Evolutionary conservation across 2,888 invertebrate genomes (phyloP).

Genomic region (Pycnomerus fuliginosus): DNA sequence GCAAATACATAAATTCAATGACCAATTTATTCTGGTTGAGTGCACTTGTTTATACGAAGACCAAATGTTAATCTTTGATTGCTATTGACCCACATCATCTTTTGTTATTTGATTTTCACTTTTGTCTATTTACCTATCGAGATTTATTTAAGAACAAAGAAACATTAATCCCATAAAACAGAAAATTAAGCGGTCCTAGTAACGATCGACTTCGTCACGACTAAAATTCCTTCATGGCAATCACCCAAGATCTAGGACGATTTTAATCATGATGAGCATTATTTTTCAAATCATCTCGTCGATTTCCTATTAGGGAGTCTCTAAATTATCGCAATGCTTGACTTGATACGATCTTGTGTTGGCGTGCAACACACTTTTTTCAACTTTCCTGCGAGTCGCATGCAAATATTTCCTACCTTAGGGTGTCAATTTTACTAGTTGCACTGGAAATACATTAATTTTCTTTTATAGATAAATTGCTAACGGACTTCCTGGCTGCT

Average conservation of each 20-base stretch:
- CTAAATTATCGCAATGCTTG: conserved; percentile 2
- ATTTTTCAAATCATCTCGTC: no score
- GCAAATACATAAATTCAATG: conserved; percentile 10
- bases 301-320: no score
- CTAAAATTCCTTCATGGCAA: conserved; percentile 10
- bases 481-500: conserved; percentile 6
- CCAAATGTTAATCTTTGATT: conserved; percentile 12
- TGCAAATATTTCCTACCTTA: conserved; percentile 10
- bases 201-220: conserved; percentile 18
- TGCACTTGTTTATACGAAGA: conserved; percentile 10
- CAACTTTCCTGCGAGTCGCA: conserved; percentile 8
- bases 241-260: conserved; percentile 11
- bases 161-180: conserved; percentile 3
- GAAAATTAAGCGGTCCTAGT: conserved; percentile 11
- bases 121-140: conserved; percentile 6
- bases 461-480: conserved; percentile 5
- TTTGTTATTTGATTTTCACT: conserved; percentile 9
- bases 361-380: conserved; percentile 6
- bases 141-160: conserved; percentile 14
- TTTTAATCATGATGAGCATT: conserved; percentile 11
- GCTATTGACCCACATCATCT: conserved; percentile 8
- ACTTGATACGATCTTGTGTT: conserved; percentile 7
- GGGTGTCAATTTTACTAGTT: conserved; percentile 8
- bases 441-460: conserved; percentile 6
- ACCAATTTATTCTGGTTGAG: conserved; percentile 14